Evolutionary conservation across 2,797 vertebrate species (phyloP).

Genomic region (Mus minutoides): DNA sequence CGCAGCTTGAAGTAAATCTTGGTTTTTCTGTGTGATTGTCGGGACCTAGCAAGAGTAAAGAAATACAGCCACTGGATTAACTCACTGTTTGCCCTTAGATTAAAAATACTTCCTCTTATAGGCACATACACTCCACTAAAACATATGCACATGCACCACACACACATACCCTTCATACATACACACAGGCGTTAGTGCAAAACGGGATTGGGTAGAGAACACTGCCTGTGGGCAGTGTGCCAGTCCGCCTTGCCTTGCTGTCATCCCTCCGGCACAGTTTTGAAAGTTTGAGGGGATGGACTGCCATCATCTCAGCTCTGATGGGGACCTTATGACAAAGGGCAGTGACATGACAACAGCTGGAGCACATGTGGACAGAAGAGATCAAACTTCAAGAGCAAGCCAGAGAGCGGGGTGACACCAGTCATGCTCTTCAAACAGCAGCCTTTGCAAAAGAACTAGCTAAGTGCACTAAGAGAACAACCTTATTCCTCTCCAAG

Average conservation of each 20-base stretch:
- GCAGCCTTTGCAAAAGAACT: not conserved
- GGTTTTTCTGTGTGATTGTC: not conserved
- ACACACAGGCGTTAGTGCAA: not conserved
- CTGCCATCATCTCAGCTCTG: not conserved
- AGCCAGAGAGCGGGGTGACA: not conserved
- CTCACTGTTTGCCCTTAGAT: not conserved
- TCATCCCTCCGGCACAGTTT: not conserved
- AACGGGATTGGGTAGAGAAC: not conserved
- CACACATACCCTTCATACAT: not conserved
- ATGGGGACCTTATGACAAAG: not conserved
- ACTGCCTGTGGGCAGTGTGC: not conserved
- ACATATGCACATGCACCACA: not conserved
- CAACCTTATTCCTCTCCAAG: not conserved
- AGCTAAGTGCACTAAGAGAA: not conserved
- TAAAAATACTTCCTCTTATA: not conserved
- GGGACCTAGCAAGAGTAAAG: not conserved
- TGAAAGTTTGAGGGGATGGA: not conserved
- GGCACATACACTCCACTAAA: not conserved
- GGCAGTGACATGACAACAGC: not conserved
- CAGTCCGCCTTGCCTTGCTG: not conserved
- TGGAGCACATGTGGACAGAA: not conserved
- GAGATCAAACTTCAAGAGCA: not conserved
- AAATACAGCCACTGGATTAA: not conserved
- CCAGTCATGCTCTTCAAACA: not conserved
- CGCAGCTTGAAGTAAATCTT: not conserved